Evolutionary conservation across 2,113 vertebrate genomes (phyloP).

Genomic region (Bufo gargarizans): DNA sequence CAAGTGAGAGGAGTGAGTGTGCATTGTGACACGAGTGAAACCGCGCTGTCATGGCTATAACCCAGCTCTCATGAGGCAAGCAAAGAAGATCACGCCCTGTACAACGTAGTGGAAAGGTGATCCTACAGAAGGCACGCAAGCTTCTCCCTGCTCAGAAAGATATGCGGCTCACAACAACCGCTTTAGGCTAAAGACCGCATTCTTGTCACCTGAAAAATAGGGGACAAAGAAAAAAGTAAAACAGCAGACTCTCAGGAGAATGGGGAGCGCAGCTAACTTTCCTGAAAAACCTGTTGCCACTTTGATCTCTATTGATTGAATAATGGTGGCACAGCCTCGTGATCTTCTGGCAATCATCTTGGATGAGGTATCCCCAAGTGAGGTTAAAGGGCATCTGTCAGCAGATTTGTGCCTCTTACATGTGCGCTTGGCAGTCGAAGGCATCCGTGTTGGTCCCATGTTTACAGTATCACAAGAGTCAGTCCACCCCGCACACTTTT

Average conservation of each 20-base stretch:
- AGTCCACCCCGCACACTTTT: too few species aligned
- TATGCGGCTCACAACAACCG: neutral
- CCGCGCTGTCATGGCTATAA: neutral
- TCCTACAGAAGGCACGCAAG: neutral
- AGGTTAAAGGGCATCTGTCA: too few species aligned
- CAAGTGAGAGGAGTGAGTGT: neutral
- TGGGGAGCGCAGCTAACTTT: too few species aligned
- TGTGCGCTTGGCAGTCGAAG: too few species aligned
- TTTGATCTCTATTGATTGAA: too few species aligned
- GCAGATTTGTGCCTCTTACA: too few species aligned
- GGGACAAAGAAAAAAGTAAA: neutral
- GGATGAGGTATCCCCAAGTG: too few species aligned
- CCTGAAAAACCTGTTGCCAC: too few species aligned
- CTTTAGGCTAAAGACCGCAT: neutral
- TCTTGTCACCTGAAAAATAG: neutral
- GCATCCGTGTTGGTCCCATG: too few species aligned
- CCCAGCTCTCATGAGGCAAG: slow-evolving; percentile 27
- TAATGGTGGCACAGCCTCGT: too few species aligned
- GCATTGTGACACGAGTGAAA: slow-evolving; percentile 7
- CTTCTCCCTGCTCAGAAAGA: neutral
- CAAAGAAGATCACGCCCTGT: neutral
- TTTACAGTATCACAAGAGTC: too few species aligned
- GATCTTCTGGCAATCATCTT: too few species aligned
- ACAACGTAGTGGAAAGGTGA: neutral
- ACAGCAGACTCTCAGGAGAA: neutral